phyloP scores from a whole-genome alignment of 1,140 invertebrate species.

The Caerostris darwini region DNA sequence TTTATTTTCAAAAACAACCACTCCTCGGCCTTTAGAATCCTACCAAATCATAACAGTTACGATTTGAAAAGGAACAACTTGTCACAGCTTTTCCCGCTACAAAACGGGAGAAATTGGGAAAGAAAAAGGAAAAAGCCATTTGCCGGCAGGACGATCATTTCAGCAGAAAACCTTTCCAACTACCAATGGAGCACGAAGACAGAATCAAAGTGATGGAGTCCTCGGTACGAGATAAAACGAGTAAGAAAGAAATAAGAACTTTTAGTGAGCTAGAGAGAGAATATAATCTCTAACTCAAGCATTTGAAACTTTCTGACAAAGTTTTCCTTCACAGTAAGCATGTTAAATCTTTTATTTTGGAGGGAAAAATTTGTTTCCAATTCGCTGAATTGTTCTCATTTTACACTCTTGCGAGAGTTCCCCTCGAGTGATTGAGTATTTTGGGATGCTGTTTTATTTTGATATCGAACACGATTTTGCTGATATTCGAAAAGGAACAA shows the following conservation, averaged over 20 bases:
- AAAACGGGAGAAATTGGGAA: constrained; percentile 7
- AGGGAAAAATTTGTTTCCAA: constrained; percentile 37
- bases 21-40: not conserved
- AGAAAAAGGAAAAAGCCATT: constrained; percentile 19
- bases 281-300: constrained; percentile 62
- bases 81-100: no score
- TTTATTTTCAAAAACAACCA: constrained; percentile 53
- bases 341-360: constrained; percentile 37
- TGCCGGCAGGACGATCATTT: constrained; percentile 58
- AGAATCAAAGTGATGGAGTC: constrained; percentile 64
- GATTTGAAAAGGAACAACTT: constrained; percentile 34
- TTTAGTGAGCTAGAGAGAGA: not conserved
- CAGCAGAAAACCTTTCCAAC: constrained; percentile 24
- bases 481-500: no score
- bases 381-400: not conserved
- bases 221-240: constrained; percentile 47
- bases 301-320: constrained; percentile 70
- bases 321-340: constrained; percentile 1
- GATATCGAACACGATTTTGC: no score
- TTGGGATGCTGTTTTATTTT: not conserved
- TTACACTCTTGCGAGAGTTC: constrained; percentile 12
- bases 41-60: constrained; percentile 57
- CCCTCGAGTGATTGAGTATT: not conserved
- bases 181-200: constrained; percentile 54
- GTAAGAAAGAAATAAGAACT: not conserved